A percentile compares a stretch with the other conserved stretches of the same genome.
Evolutionary conservation across 2,888 invertebrate genomes (phyloP).

Genomic region (Pomacea canaliculata): DNA sequence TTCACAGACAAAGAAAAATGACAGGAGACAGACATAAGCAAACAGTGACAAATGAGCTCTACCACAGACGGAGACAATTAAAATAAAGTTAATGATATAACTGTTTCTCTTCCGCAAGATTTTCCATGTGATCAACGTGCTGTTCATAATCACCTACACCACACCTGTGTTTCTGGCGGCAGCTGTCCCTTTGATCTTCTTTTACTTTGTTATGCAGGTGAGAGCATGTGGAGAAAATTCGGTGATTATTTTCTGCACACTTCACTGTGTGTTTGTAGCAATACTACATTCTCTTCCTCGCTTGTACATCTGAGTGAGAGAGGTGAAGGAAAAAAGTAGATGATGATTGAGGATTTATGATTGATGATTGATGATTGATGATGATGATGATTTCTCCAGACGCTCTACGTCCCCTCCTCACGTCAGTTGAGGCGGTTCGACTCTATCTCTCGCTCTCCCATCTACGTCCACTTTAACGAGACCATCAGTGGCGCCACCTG

Average conservation of each 20-base stretch:
- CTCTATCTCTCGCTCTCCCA: constrained; percentile 57
- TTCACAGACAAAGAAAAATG: too few species aligned
- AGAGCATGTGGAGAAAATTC: background rate
- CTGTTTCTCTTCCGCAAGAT: background rate
- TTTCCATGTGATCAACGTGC: constrained; percentile 56
- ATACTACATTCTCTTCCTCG: too few species aligned
- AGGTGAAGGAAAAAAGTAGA: too few species aligned
- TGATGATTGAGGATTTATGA: too few species aligned
- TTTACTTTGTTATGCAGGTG: constrained; percentile 68
- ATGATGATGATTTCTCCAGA: constrained; percentile 33
- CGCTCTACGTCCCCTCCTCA: constrained; percentile 70
- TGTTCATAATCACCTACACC: constrained; percentile 63
- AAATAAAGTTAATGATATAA: too few species aligned
- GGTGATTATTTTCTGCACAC: background rate
- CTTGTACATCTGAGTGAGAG: too few species aligned
- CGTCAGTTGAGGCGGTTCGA: constrained; percentile 62
- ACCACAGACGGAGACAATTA: too few species aligned
- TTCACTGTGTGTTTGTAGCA: background rate
- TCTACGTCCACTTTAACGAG: constrained; percentile 63
- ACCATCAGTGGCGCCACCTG: constrained; percentile 71
- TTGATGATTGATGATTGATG: too few species aligned
- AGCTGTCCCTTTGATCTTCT: constrained; percentile 59
- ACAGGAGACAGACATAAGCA: too few species aligned
- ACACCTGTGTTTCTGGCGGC: constrained; percentile 59
- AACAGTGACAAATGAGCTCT: too few species aligned